A percentile compares a stretch with the other conserved stretches of the same genome.
phyloP scores from a whole-genome alignment of 2,888 invertebrate genomes.

The Pachliopta kotzebuea region DNA sequence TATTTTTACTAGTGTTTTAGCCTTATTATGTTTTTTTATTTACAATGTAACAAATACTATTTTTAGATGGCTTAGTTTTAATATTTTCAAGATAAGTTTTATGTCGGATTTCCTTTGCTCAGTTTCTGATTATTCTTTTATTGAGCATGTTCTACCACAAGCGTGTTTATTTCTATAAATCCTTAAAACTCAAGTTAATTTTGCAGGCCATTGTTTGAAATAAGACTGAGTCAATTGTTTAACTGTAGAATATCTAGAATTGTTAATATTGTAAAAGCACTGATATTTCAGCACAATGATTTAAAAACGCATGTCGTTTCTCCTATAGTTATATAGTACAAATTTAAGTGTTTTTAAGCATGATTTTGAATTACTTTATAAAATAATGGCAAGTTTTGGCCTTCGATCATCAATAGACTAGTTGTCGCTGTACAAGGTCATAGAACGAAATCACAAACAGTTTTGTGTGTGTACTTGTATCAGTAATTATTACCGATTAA shows the following conservation, averaged over 20 bases:
- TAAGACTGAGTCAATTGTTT: background rate
- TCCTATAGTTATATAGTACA: background rate
- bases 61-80: constrained; percentile 2
- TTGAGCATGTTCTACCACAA: constrained; percentile 17
- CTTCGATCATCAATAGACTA: background rate
- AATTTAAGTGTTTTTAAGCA: constrained; percentile 12
- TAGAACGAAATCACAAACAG: background rate
- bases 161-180: background rate
- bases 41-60: constrained; percentile 8
- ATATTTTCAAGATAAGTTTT: constrained; percentile 1
- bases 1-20: constrained; percentile 1
- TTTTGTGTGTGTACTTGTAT: background rate
- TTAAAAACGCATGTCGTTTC: constrained; percentile 15
- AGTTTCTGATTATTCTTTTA: constrained; percentile 9
- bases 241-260: constrained; percentile 15
- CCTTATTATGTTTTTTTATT: background rate
- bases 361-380: background rate
- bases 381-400: background rate
- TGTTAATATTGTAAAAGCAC: constrained; percentile 7
- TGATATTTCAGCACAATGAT: background rate
- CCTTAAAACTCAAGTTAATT: no score
- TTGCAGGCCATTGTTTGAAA: background rate
- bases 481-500: background rate
- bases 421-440: background rate
- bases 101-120: constrained; percentile 8